Base-by-base conservation (phyloP, 2,797 vertebrate genomes). In the Micromesistius poutassou region DNA sequence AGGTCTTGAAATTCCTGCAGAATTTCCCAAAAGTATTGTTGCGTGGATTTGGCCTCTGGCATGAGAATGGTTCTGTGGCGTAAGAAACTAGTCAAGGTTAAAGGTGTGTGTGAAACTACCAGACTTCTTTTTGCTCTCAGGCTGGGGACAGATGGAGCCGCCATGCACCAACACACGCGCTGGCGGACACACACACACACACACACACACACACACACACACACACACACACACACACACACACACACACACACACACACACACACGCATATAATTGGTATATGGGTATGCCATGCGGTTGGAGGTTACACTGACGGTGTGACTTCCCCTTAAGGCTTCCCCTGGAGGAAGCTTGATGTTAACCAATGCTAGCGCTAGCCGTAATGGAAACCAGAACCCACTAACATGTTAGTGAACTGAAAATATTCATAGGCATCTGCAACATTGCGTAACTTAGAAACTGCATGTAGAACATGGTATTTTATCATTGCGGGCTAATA, bases 171-270 rank as follows among this genome's bases (percentile, higher is more conserved):
- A 16, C 35, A 40, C 72, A 74, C 9, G 13, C 1, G 25, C 72
- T 25, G 9, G 28, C 40, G 13, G 14, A 30, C 73, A 74, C 73
- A 30, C 73, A 46, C 25, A 46, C 12, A 7, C 28, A 30, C 73
- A 73, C 35, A 73, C 72, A 25, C 72, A 73, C 22, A 25, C 72
- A 72, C 71, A 35, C 31, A 35, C 31, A 35, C 71, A 72, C 31
- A 72, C 71, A 72, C 71, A 72, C 71, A 33, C 71, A 72, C 71
- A 72, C 71, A 72, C 71, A 33, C 71, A 72, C 71, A 35, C 71
- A 38, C 72, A 74, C 28, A 50, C 28, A 50, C 25, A 31, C 10
- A 30, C n/a, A 46, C 38, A 28, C n/a, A 30, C 73, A 74, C 38
- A 28, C 35, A 30, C 72, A 40, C 25, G 14, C 72, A n/a, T n/a